Conservation (phyloP, 2,797 vertebrate genomes). For the Pipistrellus pipistrellus region DNA sequence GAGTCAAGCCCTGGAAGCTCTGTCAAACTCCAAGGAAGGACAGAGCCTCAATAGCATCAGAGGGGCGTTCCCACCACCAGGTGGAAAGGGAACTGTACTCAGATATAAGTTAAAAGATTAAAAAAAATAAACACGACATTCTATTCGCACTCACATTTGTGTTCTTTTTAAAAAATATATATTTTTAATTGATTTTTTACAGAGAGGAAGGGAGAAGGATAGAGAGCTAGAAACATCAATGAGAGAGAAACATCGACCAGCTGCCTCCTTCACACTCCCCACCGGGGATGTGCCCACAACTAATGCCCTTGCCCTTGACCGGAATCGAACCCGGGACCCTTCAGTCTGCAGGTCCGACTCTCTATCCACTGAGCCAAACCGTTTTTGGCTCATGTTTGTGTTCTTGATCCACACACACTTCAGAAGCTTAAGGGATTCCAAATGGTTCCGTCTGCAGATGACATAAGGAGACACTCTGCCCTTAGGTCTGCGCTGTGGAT, state of each 20-base stretch:
- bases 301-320: no score
- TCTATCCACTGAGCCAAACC: no score
- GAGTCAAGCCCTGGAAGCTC: background rate
- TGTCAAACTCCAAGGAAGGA: conserved; percentile 2
- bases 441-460: background rate
- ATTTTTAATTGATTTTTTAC: no score
- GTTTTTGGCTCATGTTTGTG: background rate
- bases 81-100: background rate
- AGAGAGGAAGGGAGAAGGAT: no score
- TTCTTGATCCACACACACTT: background rate
- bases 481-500: background rate
- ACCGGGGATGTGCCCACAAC: no score
- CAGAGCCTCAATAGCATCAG: background rate
- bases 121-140: conserved; percentile 37
- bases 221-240: no score
- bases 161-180: no score
- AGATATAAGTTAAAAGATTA: conserved; percentile 44
- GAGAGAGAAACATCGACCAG: no score
- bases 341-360: no score
- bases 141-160: background rate
- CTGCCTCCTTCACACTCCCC: no score
- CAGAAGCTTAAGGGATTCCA: conserved; percentile 12
- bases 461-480: background rate
- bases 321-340: no score
- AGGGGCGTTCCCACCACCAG: background rate